Evolutionary conservation across 2,797 vertebrate genomes (phyloP), one percentile per base, ranked within the genome.

Genomic region (Craterocephalus amniculus): DNA sequence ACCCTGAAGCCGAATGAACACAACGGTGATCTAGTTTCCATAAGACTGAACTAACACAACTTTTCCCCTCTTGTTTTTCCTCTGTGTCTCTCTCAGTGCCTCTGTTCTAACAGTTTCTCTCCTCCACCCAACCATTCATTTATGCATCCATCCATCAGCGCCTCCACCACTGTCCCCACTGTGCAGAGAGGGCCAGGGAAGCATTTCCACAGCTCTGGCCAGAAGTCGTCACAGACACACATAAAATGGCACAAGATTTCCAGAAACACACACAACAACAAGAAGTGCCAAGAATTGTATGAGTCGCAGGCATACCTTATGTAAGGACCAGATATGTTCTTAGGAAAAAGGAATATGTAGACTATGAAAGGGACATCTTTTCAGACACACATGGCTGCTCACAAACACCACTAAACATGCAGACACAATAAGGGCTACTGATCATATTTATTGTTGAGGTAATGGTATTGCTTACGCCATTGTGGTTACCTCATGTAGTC

Each of bases 191-290:
- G 83, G 85, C 70, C 72, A 86, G 74, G 77, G 83, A 73, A 90
- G 85, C 85, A 84, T 92, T 92, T 93, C 91, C 89, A 90, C 84
- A 77, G 79, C 67, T 20, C 43, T 43, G 72, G 87, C 92, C 90
- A 93, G 80, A 90, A 72, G 61, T 73, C 85, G 71, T 89, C 84
- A 76, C 66, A 14, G 63, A 74, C 71, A 76, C 78, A 78, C 66
- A 64, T 65, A 81, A 45, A 83, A 75, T 26, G 67, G 67, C 52
- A 73, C 58, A 69, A 71, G 71, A 72, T 77, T 88, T 87, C 79
- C 82, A 83, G 55, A 86, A 48, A 65, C 67, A 85, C 70, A 80
- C 75, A 80, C 73, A 67, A 24, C 77, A 80, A 78, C 45, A 67
- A 71, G 63, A 77, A 80, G 56, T 0, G 72, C 83, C 75, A 74